These are phyloP conservation scores for Holothuria leucospilota DNA, from an alignment of 53 echinoderm and acorn worm genomes.

Conservation along the genomic window DNA sequence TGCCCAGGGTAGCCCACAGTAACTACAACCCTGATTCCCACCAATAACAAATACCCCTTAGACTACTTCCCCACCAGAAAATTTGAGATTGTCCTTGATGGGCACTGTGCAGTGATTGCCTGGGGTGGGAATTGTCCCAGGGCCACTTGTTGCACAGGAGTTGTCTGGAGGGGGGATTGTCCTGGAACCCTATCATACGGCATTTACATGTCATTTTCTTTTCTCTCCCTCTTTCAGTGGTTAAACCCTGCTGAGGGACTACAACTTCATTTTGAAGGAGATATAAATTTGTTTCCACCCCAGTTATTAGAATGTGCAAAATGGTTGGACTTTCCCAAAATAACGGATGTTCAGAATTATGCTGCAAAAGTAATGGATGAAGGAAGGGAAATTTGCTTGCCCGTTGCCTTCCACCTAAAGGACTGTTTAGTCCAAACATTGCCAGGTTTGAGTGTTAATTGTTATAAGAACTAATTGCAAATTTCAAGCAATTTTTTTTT, in stretches of 20 bases:
- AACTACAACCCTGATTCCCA: too few relatives aligned
- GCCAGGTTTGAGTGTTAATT: neutral
- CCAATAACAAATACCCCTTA: too few relatives aligned
- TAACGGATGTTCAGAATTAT: conserved; percentile 3
- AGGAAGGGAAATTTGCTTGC: neutral
- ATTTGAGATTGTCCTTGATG: too few relatives aligned
- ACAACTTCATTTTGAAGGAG: neutral
- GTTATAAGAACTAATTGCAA: neutral
- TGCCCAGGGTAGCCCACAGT: too few relatives aligned
- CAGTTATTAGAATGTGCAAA: conserved; percentile 5
- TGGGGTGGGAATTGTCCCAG: too few relatives aligned
- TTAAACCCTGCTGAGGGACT: conserved; percentile 19
- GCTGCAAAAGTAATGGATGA: conserved; percentile 16
- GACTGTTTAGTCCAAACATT: conserved; percentile 13
- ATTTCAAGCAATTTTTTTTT: neutral
- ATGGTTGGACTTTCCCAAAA: neutral
- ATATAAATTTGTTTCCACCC: neutral
- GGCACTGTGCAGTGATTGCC: too few relatives aligned
- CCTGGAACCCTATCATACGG: too few relatives aligned
- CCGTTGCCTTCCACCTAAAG: neutral
- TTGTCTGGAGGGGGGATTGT: too few relatives aligned
- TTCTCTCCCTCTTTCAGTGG: neutral
- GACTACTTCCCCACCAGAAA: too few relatives aligned
- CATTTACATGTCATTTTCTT: neutral
- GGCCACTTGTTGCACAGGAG: too few relatives aligned